Evolutionary conservation across 1,140 invertebrate genomes (phyloP), one percentile per base, ranked within the genome.

Genomic region (Orchestia grillus): DNA sequence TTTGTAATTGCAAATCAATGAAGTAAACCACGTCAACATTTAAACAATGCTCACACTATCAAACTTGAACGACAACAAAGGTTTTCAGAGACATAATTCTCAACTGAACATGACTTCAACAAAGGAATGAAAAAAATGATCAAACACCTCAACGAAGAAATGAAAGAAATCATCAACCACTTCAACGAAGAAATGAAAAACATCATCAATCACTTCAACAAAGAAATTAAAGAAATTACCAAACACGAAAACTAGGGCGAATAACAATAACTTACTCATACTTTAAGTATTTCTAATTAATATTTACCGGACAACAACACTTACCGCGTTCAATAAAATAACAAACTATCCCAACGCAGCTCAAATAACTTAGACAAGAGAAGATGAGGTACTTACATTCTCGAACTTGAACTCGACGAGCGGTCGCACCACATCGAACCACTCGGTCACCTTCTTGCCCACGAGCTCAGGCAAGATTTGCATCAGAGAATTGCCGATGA

Each of bases 361-460:
- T 15, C 11, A 42, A 90, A 90, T 0, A 90, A 90, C 41, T 42
- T 90, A 0, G 43, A 90, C 3, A 90, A 19, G 88, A 90, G 28
- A 90, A 19, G n/a, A 23, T 90, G 36, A 94, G n/a, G 42, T 96
- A 98, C 98, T 98, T 98, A 99, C 99, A 97, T 98, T 99, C 97
- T 98, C 98, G 98, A 99, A 99, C 97, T 99, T 99, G 97, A 99
- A 99, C 0, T 99, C 98, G 97, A 99, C 99, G 11, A 99, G 97
- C 0, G 99, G 99, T 96, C 99, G 98, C 23, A 99, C 98, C 28
- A 99, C 97, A 97, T 99, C 98, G 97, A 99, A 99, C 98, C 98
- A 98, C 96, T 99, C 98, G 0, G 98, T 99, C n/a, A 99, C 98
- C 97, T 98, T 98, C 97, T 99, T 98, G 16, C 99, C 98, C 57